phyloP scores from a whole-genome alignment of 2,888 invertebrate species.

The Dynastes maya region DNA sequence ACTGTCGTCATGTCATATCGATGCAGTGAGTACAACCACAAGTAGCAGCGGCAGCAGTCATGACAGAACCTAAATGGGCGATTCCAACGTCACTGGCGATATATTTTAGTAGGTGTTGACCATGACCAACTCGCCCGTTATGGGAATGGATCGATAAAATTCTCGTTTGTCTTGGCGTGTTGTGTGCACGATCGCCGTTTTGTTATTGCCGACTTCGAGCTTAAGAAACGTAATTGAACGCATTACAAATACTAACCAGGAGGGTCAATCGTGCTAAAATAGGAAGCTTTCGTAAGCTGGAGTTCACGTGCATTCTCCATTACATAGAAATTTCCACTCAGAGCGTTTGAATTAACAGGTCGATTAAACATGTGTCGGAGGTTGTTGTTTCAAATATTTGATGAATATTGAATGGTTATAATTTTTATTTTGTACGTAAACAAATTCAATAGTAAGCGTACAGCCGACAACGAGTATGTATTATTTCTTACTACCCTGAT shows the following conservation, averaged over 20 bases:
- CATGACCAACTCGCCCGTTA: constrained; percentile 59
- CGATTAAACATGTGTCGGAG: too few species aligned
- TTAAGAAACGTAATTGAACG: background rate
- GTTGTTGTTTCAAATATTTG: too few species aligned
- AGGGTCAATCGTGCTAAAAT: too few species aligned
- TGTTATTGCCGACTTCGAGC: constrained; percentile 10
- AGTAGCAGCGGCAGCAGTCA: background rate
- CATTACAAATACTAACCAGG: background rate
- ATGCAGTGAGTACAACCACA: background rate
- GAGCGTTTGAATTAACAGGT: too few species aligned
- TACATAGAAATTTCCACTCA: too few species aligned
- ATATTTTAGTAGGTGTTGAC: constrained; percentile 56
- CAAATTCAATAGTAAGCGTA: too few species aligned
- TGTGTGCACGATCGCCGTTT: constrained; percentile 7
- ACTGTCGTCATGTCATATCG: constrained; percentile 20
- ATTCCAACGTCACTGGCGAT: constrained; percentile 25
- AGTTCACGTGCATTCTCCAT: background rate
- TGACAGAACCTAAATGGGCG: constrained; percentile 25
- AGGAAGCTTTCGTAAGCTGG: constrained; percentile 1
- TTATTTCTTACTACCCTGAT: too few species aligned
- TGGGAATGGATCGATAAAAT: constrained; percentile 45
- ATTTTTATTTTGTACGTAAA: too few species aligned
- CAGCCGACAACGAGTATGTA: too few species aligned
- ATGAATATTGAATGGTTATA: too few species aligned
- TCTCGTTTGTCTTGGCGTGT: constrained; percentile 26